Percentiles rank a stretch among this genome's conserved stretches.
phyloP scores from a whole-genome alignment of 2,113 vertebrate species.

The Forbesichthys papilliferus region DNA sequence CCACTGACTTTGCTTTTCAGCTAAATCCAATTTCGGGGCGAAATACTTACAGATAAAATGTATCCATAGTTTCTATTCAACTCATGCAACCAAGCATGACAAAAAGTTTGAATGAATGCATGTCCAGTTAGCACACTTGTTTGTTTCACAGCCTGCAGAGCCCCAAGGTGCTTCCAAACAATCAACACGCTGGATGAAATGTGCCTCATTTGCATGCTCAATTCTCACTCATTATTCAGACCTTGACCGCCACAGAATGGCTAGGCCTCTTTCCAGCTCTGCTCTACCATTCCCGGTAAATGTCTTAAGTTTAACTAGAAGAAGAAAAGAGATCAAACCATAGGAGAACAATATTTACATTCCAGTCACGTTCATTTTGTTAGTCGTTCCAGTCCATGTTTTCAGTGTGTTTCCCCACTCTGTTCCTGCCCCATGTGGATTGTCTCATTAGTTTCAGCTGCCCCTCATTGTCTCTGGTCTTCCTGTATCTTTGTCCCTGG shows the following conservation, averaged over 20 bases:
- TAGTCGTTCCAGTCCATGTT: too few species aligned
- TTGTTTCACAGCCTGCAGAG: slow-evolving; percentile 8
- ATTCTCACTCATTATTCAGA: slow-evolving; percentile 38
- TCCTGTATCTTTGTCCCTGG: too few species aligned
- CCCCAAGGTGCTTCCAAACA: slow-evolving; percentile 23
- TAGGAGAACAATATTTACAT: too few species aligned
- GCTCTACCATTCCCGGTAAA: not conserved
- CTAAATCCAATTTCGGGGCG: not conserved
- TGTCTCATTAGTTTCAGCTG: too few species aligned
- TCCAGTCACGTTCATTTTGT: too few species aligned
- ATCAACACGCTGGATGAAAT: slow-evolving; percentile 19
- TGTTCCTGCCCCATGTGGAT: too few species aligned
- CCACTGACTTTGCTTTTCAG: too few species aligned
- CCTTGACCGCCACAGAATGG: slow-evolving; percentile 22
- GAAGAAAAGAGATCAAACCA: too few species aligned
- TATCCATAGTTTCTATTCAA: not conserved
- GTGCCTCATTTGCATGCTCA: slow-evolving; percentile 36
- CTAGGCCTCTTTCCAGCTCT: not conserved
- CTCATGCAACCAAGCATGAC: not conserved
- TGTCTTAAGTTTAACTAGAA: too few species aligned
- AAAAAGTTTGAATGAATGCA: slow-evolving; percentile 17
- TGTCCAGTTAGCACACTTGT: not conserved
- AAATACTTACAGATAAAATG: not conserved
- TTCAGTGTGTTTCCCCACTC: too few species aligned
- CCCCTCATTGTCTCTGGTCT: too few species aligned